A percentile compares a stretch with the other conserved stretches of the same genome.
phyloP scores from a whole-genome alignment of 1,140 invertebrate species.

The Apis florea region DNA sequence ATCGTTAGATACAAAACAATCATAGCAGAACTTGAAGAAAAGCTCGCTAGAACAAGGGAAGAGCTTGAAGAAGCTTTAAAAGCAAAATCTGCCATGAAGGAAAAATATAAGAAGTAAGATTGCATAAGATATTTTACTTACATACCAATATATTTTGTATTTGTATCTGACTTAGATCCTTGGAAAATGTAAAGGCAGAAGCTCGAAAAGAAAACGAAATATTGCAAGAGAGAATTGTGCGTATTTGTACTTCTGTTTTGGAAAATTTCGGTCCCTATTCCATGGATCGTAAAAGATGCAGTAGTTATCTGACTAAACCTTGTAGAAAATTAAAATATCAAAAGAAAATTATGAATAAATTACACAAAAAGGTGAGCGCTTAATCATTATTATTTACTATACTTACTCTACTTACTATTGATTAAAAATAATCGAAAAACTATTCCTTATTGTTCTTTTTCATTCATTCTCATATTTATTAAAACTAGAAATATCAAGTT shows the following conservation, averaged over 20 bases:
- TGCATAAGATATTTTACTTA: not conserved
- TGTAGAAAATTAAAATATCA: conserved; percentile 21
- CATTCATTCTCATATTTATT: no score
- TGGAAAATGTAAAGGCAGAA: conserved; percentile 36
- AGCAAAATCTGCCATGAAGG: conserved; percentile 33
- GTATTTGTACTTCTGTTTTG: conserved; percentile 56
- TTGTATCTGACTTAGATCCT: conserved; percentile 7
- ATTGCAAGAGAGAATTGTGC: conserved; percentile 53
- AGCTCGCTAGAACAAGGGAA: conserved; percentile 26
- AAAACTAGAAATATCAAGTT: no score
- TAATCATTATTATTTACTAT: not conserved
- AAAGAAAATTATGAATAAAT: conserved; percentile 39
- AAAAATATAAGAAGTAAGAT: conserved; percentile 55
- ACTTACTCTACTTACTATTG: no score
- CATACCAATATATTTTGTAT: no score
- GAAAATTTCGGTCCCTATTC: conserved; percentile 54
- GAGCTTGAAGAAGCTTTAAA: conserved; percentile 50
- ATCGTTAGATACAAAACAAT: conserved; percentile 36
- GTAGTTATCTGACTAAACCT: not conserved
- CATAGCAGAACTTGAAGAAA: conserved; percentile 50
- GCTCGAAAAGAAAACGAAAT: conserved; percentile 46
- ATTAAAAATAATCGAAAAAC: no score
- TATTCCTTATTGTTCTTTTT: no score
- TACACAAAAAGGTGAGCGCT: conserved; percentile 48
- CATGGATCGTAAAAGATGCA: not conserved